Base-by-base conservation (phyloP, 2,888 invertebrate species). In the Neocrepidodera transversa region DNA sequence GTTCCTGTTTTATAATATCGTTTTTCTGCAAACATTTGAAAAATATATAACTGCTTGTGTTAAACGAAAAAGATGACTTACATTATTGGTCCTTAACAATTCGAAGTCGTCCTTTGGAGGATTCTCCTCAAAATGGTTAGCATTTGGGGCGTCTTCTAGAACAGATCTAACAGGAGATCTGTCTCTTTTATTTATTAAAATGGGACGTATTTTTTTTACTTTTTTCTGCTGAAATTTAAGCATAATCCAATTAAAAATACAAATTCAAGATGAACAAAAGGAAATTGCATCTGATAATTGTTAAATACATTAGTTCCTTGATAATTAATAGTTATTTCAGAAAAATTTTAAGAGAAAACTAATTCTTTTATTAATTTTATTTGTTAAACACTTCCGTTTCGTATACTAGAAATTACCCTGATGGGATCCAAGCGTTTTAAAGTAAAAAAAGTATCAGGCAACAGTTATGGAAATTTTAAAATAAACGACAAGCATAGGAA, bases 31-130 rank as follows among this genome's bases (percentile, higher is more conserved):
- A 64, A 55, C 52, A 30, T 50, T n/a, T 30, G 8, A 17, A 49
- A 13, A 20, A 32, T 45, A 42, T 49, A 11, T n/a, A 8, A 30
- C 30, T 30, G 2, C n/a, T n/a, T n/a, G n/a, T n/a, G n/a, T n/a
- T n/a, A n/a, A n/a, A n/a, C n/a, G n/a, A n/a, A n/a, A n/a, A n/a
- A n/a, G n/a, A 38, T 30, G 69, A 82, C 83, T 82, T 78, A 83
- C 83, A 73, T 80, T 82, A 58, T 66, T 79, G 67, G 79, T 78
- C 68, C 79, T 79, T 65, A 82, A 79, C 63, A 87, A 77, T 75
- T 85, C 85, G 63, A 86, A 78, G 47, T 91, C 91, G 82, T 93
- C 93, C 83, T 92, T 93, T 50, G 93, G 93, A 69, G 87, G 88
- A 78, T 86, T 87, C 74, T 86, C 83, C 75, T 91, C 90, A 80